Percentiles rank a stretch among this genome's conserved stretches.
phyloP scores from a whole-genome alignment of 1,140 invertebrate genomes.

The Cylas formicarius region DNA sequence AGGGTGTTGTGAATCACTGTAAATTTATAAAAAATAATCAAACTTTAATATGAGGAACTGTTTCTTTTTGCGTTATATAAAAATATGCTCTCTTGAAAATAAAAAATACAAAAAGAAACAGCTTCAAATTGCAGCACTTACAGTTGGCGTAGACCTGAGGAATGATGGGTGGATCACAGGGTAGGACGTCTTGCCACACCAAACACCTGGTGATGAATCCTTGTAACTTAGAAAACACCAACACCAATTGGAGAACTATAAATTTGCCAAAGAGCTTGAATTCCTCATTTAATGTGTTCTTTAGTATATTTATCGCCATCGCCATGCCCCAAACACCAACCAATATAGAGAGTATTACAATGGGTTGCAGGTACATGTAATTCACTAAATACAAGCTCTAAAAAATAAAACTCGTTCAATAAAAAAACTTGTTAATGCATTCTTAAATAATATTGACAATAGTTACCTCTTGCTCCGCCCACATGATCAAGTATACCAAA shows the following conservation, averaged over 20 bases:
- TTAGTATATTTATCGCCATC: conserved; percentile 49
- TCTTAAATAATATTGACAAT: conserved; percentile 1
- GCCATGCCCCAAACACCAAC: conserved; percentile 56
- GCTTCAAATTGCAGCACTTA: too few species aligned
- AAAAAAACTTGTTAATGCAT: background rate
- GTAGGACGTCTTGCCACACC: conserved; percentile 42
- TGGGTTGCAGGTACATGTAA: conserved; percentile 53
- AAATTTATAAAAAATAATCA: conserved; percentile 32
- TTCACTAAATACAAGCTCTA: conserved; percentile 53
- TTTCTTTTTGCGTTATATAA: background rate
- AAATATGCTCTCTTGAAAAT: background rate
- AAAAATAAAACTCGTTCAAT: conserved; percentile 28
- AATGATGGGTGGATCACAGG: conserved; percentile 46
- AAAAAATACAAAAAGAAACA: background rate
- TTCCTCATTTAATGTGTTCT: conserved; percentile 41
- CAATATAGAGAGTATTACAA: conserved; percentile 51
- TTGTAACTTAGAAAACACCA: conserved; percentile 51
- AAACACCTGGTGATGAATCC: conserved; percentile 44
- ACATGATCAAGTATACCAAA: conserved; percentile 48
- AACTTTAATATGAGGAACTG: conserved; percentile 1
- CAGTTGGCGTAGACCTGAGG: conserved; percentile 44
- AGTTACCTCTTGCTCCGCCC: conserved; percentile 55
- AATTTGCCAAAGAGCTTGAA: conserved; percentile 43
- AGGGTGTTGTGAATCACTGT: conserved; percentile 53
- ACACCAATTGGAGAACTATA: conserved; percentile 46